Base-by-base conservation (phyloP, 2,113 vertebrate species). In the Notarius lentiginosus region DNA sequence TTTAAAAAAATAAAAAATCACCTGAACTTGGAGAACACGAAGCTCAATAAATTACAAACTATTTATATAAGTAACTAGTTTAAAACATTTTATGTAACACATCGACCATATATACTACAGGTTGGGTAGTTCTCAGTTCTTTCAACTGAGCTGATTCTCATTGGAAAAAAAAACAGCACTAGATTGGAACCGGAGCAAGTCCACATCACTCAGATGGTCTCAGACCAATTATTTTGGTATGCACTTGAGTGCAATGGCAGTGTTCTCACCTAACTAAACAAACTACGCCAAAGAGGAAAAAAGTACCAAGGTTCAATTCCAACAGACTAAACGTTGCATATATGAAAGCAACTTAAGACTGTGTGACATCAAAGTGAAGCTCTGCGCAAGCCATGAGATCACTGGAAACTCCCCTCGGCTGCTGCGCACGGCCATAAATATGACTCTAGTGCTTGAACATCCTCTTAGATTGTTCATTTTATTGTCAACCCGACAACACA, bases 391-490 rank as follows among this genome's bases (percentile, higher is more conserved):
- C 53, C 47, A 72, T 27, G 75, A 83, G 72, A 63, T 77, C 72
- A 20, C 3, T 51, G 70, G 63, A 79, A 60, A 63, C 27, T 82
- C 49, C 70, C 66, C 24, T 72, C 63, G 56, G 47, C 24, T 77
- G 27, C 60, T 77, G 51, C 20, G 53, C 7, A 47, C 47, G 49
- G 22, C 53, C 83, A 82, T 60, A 75, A 88, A 75, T 85, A 76
- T 53, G 14, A 15, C 24, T 53, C 49, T 66, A 60, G 14, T 20
- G 20, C 61, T 76, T 77, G 27, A 88, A 86, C 49, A 56, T 41
- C 77, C 49, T 86, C 17, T 76, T 79, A 81, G 51, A 68, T 87
- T 77, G 70, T 79, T 87, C 70, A 79, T 87, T 83, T 83, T 79
- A 60, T 76, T 76, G 86, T 87, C 86, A 83, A 24, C 86, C 41